Evolutionary conservation across 2,888 invertebrate species (phyloP).

Genomic region (Escarpia spicata): DNA sequence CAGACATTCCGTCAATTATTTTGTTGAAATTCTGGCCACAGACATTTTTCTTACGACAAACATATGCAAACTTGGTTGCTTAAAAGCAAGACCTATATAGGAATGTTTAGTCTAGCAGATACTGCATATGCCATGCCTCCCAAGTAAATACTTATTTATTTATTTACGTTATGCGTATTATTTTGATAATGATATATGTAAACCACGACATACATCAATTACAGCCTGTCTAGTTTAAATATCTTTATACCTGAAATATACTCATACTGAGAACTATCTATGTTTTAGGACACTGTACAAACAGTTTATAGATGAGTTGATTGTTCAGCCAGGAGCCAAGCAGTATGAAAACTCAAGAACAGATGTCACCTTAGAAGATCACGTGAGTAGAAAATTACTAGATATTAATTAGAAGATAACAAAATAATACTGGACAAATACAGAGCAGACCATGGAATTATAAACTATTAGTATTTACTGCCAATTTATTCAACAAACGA

Average conservation of each 20-base stretch:
- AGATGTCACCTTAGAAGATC: constrained; percentile 70
- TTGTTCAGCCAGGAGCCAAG: constrained; percentile 81
- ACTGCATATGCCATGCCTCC: too few relatives aligned
- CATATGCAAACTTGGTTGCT: too few relatives aligned
- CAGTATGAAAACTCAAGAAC: constrained; percentile 65
- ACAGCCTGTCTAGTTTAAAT: neutral
- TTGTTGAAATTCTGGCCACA: too few relatives aligned
- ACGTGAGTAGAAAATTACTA: constrained; percentile 53
- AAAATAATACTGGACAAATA: neutral
- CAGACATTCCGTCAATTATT: too few relatives aligned
- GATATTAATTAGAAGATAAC: neutral
- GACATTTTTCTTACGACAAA: too few relatives aligned
- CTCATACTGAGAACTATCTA: neutral
- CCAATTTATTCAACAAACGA: neutral
- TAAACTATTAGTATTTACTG: neutral
- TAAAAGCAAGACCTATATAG: too few relatives aligned
- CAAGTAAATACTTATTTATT: too few relatives aligned
- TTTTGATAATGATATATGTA: too few relatives aligned
- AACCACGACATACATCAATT: neutral
- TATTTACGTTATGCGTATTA: too few relatives aligned
- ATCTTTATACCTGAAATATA: neutral
- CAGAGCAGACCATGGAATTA: too few relatives aligned
- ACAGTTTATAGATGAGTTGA: constrained; percentile 78
- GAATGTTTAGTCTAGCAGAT: too few relatives aligned
- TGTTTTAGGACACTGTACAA: constrained; percentile 54